A percentile compares a stretch with the other conserved stretches of the same genome.
Conservation (phyloP, 2,113 vertebrate genomes). For the Fulmarus glacialis region DNA sequence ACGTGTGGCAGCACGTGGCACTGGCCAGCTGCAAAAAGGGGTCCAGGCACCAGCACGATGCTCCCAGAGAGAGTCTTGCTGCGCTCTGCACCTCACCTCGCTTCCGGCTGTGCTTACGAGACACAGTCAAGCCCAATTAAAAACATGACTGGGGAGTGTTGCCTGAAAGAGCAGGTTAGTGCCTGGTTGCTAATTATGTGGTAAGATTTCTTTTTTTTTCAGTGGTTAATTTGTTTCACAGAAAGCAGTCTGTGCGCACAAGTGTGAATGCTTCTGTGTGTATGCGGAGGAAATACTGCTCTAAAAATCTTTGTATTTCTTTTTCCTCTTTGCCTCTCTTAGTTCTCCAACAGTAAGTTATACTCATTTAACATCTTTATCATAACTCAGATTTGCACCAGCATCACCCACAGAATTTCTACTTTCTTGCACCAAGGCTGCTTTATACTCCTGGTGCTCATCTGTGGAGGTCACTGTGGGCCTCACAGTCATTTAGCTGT, state of each 20-base stretch:
- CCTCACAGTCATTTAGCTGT: neutral
- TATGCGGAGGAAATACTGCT: neutral
- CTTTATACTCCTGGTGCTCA: neutral
- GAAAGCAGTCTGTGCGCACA: neutral
- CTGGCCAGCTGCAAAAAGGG: neutral
- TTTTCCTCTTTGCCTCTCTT: neutral
- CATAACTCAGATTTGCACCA: neutral
- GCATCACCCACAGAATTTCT: neutral
- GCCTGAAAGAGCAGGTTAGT: neutral
- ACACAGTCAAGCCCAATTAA: slow-evolving; percentile 9
- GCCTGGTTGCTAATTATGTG: slow-evolving; percentile 7
- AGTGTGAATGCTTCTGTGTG: neutral
- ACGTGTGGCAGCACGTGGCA: fast-evolving
- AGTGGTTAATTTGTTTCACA: neutral
- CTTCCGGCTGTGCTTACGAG: fast-evolving
- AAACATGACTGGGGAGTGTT: neutral
- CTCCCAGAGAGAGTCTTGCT: neutral
- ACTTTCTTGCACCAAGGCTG: neutral
- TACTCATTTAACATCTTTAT: neutral
- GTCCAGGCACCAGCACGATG: neutral
- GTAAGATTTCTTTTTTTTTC: neutral
- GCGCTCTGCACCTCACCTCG: neutral
- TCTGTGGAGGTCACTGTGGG: slow-evolving; percentile 2
- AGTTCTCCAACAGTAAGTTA: neutral
- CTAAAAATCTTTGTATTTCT: neutral